Evolutionary conservation across 2,113 vertebrate genomes (phyloP), one percentile per base, ranked within the genome.

Genomic region (Leptobrachium ailaonicum): DNA sequence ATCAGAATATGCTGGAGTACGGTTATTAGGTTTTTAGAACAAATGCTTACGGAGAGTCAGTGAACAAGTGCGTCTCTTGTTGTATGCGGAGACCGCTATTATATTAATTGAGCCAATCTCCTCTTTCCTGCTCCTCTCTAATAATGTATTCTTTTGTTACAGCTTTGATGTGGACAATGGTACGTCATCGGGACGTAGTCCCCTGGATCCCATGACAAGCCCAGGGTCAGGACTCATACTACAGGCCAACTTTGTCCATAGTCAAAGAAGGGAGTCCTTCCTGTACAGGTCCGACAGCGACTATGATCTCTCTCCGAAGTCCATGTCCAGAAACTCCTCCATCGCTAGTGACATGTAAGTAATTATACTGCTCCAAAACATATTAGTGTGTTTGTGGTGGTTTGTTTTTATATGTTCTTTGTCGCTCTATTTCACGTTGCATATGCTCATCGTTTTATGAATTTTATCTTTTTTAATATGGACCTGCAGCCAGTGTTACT

Each of bases 81-180:
- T 50, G 20, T 32, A 32, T 32, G 20, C 20, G 20, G 20, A 32
- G 20, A 32, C 20, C 20, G 20, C 20, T 32, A 32, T 32, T 32
- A 32, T 32, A 32, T 32, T 50, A 50, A 50, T 4, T 50, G 47
- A 5, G 13, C 56, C 20, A 32, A 58, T 58, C 4, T 58, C 10
- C 4, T 12, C 56, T 10, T 11, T 56, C 6, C 2, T 83, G 14
- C 72, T 45, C 58, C 3, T 8, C 56, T 60, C 10, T 60, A 60
- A 60, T 12, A 60, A 11, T 60, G 10, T 60, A 60, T 1, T 60
- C 13, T 84, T 12, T 82, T 50, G 77, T 82, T 82, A 5, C 88
- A 99, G 98, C 90, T 99, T 99, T 9, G 98, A 99, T 82, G 97
- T 99, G 92, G 98, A 99, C 94, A 99, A 99, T 96, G 98, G 98